Conservation (phyloP, 2,888 invertebrate species). For the Nomada fabriciana region DNA sequence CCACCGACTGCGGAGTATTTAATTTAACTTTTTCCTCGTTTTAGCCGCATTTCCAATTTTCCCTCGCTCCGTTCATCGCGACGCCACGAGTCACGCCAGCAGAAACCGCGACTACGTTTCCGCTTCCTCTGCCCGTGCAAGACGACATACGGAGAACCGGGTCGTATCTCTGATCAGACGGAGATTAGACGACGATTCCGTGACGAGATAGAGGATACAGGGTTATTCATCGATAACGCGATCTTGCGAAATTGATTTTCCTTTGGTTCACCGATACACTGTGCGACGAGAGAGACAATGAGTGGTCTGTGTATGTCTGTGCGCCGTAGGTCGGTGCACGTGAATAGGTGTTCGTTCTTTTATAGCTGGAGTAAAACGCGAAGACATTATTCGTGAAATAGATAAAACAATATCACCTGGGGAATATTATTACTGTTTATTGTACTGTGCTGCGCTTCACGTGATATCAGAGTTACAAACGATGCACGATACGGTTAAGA, state of each 20-base stretch:
- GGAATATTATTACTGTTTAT: no score
- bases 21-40: conserved; percentile 79
- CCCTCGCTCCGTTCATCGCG: conserved; percentile 55
- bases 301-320: no score
- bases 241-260: background rate
- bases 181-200: background rate
- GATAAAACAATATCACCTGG: no score
- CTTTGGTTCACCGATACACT: background rate
- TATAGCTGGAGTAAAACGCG: no score
- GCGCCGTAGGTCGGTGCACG: no score
- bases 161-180: background rate
- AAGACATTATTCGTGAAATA: no score
- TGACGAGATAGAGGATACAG: background rate
- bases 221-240: background rate
- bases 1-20: conserved; percentile 74
- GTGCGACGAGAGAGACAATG: background rate
- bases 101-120: conserved; percentile 49
- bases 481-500: no score
- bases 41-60: conserved; percentile 78
- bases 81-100: conserved; percentile 44
- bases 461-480: no score
- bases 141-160: background rate
- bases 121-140: conserved; percentile 1
- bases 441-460: no score
- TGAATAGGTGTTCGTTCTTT: no score